A percentile compares a stretch with the other conserved stretches of the same genome.
Evolutionary conservation across 2,797 vertebrate genomes (phyloP).

Genomic region (Acipenser oxyrinchus): DNA sequence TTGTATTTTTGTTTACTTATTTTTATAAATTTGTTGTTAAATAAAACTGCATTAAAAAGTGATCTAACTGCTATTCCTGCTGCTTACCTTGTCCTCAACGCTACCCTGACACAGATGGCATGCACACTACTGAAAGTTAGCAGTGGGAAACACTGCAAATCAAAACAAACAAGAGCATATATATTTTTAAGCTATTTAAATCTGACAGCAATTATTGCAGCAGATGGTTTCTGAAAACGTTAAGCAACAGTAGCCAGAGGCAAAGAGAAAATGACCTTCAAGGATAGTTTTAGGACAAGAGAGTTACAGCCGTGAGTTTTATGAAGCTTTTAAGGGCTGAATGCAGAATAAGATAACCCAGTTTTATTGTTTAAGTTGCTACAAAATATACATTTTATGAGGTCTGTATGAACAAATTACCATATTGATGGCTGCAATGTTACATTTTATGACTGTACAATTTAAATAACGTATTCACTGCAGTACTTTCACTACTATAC

Average conservation of each 20-base stretch:
- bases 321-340: conserved; percentile 27
- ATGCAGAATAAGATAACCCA: conserved; percentile 25
- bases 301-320: conserved; percentile 22
- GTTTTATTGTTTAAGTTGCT: conserved; percentile 34
- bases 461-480: conserved; percentile 35
- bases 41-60: too few species aligned
- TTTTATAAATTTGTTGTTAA: too few species aligned
- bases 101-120: too few species aligned
- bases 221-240: conserved; percentile 20
- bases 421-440: conserved; percentile 39
- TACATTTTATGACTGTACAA: conserved; percentile 35
- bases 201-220: conserved; percentile 26
- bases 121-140: too few species aligned
- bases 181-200: not conserved
- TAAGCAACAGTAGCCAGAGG: conserved; percentile 20
- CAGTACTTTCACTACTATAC: conserved; percentile 20
- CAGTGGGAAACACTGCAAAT: too few species aligned
- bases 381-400: conserved; percentile 40
- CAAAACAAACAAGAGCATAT: too few species aligned
- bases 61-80: too few species aligned
- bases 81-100: too few species aligned
- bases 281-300: conserved; percentile 21
- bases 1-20: too few species aligned
- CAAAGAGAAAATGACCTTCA: conserved; percentile 29
- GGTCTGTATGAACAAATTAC: conserved; percentile 30